These are phyloP conservation scores for Ptilonorhynchus violaceus DNA, from an alignment of 2,113 vertebrate species.

Conservation along the genomic window DNA sequence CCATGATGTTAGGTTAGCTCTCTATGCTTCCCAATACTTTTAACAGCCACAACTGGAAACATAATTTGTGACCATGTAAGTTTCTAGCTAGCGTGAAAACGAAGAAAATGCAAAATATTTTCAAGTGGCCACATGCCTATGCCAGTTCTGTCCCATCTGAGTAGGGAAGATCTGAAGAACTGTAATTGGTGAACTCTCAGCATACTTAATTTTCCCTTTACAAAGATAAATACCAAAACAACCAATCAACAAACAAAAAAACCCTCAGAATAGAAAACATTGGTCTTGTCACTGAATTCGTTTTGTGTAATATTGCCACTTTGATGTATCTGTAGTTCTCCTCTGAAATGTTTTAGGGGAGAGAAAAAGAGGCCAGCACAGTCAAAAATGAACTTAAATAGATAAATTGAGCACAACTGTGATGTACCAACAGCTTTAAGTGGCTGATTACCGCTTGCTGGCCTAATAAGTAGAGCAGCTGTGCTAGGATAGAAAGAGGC, in stretches of 20 bases:
- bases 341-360: neutral
- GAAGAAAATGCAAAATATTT: neutral
- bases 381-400: conserved; percentile 44
- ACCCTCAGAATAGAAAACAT: neutral
- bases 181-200: neutral
- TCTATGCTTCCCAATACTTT: neutral
- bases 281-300: neutral
- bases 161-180: neutral
- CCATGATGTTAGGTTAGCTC: neutral
- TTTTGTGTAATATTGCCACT: neutral
- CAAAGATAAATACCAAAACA: neutral
- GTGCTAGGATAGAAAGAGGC: neutral
- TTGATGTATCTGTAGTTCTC: neutral
- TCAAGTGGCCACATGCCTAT: neutral
- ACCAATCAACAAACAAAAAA: neutral
- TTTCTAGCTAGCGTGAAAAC: neutral
- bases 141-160: neutral
- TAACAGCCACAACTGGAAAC: neutral
- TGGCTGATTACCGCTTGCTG: conserved; percentile 52
- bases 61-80: neutral
- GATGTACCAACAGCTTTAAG: neutral
- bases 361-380: neutral
- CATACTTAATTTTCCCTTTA: neutral
- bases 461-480: conserved; percentile 43
- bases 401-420: conserved; percentile 28